Base-by-base conservation (phyloP, 2,113 vertebrate species). In the Azemiops feae region DNA sequence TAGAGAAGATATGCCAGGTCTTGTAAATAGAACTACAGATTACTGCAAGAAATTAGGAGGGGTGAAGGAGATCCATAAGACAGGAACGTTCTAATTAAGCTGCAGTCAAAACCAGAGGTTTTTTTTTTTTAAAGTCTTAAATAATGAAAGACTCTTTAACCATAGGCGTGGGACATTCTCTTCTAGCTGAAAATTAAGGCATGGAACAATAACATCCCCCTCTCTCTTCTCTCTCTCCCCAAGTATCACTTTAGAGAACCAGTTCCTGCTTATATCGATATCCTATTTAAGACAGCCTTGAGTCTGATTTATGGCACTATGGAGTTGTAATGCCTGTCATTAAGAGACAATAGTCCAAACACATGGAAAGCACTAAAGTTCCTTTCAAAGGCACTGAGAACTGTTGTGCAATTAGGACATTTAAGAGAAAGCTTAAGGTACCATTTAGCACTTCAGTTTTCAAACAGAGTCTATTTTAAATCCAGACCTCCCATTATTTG, bases 231-330 rank as follows among this genome's bases (percentile, higher is more conserved):
- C 7, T 4, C 89, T 88, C 45, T 55, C 85, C 92, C 92, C 92
- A 93, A 96, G 95, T 95, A 94, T 95, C 97, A 95, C 96, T 96
- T 81, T 95, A 96, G 93, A 95, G 27, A 95, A 74, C 89, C 89
- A 23, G 87, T 4, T 22, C 96, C 96, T 95, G 60, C 91, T 64
- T 95, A 95, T 92, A 95, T 96, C 97, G 96, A 96, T 95, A 94
- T 95, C 94, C 96, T 94, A 93, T 96, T 96, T 96, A 95, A 96
- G 97, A 93, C 93, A 96, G 96, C 64, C 95, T 91, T 93, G 58
- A 91, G 47, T 92, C 60, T 98, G 97, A 98, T 97, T 97, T 96
- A 98, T 95, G 94, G 93, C n/a, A 89, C 96, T 95, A 95, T 94
- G 97, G 96, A 96, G 95, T 97, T 95, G 94, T 95, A 96, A 96